Conservation (phyloP, 2,797 vertebrate genomes). For the Crenuchus spilurus region DNA sequence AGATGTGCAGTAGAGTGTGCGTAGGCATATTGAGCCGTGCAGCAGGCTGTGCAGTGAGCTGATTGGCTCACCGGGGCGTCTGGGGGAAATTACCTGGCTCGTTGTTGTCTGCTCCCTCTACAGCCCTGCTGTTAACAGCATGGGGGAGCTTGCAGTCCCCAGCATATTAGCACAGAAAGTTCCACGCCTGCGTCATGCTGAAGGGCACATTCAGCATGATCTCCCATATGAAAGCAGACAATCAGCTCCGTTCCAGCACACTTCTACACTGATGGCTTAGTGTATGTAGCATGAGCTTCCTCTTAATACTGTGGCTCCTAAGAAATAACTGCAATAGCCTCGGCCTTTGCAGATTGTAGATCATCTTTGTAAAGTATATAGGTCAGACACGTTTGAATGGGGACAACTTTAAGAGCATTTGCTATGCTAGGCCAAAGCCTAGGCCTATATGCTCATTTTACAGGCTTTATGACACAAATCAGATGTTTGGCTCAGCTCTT, state of each 20-base stretch:
- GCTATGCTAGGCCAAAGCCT: no score
- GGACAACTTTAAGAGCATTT: no score
- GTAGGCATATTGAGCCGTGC: constrained; percentile 44
- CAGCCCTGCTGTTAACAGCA: constrained; percentile 66
- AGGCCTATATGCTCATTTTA: no score
- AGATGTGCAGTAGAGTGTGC: constrained; percentile 7
- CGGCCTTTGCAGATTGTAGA: neutral
- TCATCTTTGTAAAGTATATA: neutral
- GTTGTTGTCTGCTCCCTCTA: constrained; percentile 69
- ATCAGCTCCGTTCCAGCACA: constrained; percentile 27
- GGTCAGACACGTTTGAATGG: no score
- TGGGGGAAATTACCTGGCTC: constrained; percentile 70
- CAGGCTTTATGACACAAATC: no score
- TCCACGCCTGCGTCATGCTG: constrained; percentile 43
- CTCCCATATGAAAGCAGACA: constrained; percentile 15
- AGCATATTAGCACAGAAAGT: constrained; percentile 58
- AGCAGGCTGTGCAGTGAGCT: constrained; percentile 57
- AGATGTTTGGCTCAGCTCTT: no score
- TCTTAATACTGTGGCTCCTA: neutral
- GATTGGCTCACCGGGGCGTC: constrained; percentile 58
- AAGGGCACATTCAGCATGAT: constrained; percentile 38
- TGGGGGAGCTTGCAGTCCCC: constrained; percentile 52
- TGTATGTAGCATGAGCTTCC: neutral
- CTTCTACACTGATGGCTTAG: constrained; percentile 10
- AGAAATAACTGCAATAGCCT: neutral